Evolutionary conservation across 2,797 vertebrate genomes (phyloP).

Genomic region (Leptoclinus maculatus): DNA sequence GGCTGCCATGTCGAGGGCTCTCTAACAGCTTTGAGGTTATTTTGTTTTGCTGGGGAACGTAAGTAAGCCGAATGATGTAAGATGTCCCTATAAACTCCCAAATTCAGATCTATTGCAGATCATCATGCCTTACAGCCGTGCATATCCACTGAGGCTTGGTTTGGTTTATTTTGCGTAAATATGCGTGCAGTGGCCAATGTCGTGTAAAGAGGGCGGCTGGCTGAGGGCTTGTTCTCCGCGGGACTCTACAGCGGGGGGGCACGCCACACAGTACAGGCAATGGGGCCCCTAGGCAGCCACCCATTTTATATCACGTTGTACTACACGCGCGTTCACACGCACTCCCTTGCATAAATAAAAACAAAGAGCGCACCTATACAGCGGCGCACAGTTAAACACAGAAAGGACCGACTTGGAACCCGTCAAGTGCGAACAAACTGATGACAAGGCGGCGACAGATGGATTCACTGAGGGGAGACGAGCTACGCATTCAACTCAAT

Average conservation of each 20-base stretch:
- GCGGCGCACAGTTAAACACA: conserved; percentile 77
- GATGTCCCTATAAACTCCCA: conserved; percentile 49
- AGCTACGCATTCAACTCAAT: conserved; percentile 83
- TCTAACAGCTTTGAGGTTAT: conserved; percentile 4
- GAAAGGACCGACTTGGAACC: conserved; percentile 75
- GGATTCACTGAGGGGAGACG: conserved; percentile 81
- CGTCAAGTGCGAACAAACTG: conserved; percentile 81
- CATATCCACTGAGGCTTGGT: background rate
- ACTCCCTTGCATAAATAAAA: conserved; percentile 50
- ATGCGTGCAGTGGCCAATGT: conserved; percentile 35
- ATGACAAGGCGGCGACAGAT: conserved; percentile 83
- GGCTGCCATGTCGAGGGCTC: conserved; percentile 33
- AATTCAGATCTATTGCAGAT: conserved; percentile 58
- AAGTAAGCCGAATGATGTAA: conserved; percentile 35
- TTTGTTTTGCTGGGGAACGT: background rate
- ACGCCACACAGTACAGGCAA: conserved; percentile 43
- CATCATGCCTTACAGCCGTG: conserved; percentile 24
- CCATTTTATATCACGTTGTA: conserved; percentile 55
- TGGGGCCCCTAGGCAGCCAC: conserved; percentile 60
- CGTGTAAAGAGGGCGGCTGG: conserved; percentile 46
- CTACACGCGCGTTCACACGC: conserved; percentile 3
- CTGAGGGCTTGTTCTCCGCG: conserved; percentile 47
- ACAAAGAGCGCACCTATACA: conserved; percentile 71
- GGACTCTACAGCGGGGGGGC: conserved; percentile 36
- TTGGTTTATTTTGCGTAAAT: background rate